phyloP scores from a whole-genome alignment of 2,113 vertebrate genomes.

The Prionailurus bengalensis region DNA sequence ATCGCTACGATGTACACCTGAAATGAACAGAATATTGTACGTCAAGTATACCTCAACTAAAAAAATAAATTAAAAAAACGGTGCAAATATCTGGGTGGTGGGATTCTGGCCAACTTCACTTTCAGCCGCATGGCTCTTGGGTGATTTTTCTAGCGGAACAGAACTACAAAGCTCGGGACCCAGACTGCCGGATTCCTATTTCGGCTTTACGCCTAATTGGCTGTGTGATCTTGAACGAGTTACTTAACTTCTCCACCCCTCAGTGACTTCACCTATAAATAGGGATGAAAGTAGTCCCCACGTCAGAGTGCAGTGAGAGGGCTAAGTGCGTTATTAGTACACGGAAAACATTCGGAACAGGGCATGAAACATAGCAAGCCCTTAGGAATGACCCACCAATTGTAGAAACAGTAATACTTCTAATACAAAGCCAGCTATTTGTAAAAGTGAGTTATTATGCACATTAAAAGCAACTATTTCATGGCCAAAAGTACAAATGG shows the following conservation, averaged over 20 bases:
- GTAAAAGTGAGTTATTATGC: not conserved
- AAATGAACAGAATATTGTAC: not conserved
- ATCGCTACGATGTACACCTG: not conserved
- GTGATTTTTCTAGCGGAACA: not conserved
- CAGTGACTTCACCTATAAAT: not conserved
- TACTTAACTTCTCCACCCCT: not conserved
- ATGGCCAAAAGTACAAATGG: not conserved
- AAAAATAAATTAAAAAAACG: not conserved
- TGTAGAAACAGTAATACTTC: fast-evolving
- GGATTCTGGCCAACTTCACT: conserved; percentile 3
- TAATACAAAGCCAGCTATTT: not conserved
- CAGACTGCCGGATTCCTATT: not conserved
- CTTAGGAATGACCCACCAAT: fast-evolving
- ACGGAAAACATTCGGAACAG: not conserved
- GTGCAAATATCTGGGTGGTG: not conserved
- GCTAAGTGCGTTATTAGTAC: not conserved
- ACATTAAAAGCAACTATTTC: not conserved
- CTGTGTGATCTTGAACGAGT: not conserved
- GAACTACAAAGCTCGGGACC: not conserved
- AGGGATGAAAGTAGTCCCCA: not conserved
- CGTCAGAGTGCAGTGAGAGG: not conserved
- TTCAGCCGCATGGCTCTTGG: not conserved
- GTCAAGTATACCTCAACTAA: not conserved
- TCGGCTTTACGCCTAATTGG: not conserved
- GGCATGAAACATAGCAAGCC: not conserved